Conservation (phyloP, 2,888 invertebrate genomes). For the Thera britannica region DNA sequence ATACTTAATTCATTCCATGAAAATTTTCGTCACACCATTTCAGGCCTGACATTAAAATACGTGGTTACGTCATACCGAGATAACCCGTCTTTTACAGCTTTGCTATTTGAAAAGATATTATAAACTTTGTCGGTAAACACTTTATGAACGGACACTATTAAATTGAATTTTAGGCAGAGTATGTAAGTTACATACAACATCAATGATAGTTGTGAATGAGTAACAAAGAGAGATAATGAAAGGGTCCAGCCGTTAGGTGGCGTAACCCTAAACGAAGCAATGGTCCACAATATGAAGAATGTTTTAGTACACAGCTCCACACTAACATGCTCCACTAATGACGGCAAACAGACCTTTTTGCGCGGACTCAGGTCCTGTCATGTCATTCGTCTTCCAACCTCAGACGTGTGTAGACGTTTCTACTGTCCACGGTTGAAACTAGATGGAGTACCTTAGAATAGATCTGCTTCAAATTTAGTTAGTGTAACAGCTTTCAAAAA, state of each 20-base stretch:
- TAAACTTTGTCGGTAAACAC: conserved; percentile 52
- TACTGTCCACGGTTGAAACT: conserved; percentile 53
- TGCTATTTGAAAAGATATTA: conserved; percentile 51
- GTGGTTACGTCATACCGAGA: conserved; percentile 45
- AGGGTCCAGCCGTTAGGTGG: conserved; percentile 59
- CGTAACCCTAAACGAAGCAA: conserved; percentile 69
- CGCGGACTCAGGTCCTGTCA: conserved; percentile 50
- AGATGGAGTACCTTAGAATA: conserved; percentile 49
- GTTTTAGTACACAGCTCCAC: conserved; percentile 53
- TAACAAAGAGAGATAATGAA: conserved; percentile 66
- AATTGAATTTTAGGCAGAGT: conserved; percentile 62
- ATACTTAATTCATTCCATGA: conserved; percentile 33
- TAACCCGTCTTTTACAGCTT: conserved; percentile 47
- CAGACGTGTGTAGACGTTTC: conserved; percentile 69
- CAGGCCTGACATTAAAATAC: conserved; percentile 44
- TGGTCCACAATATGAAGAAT: conserved; percentile 73
- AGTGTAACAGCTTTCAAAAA: background rate
- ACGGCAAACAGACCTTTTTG: conserved; percentile 75
- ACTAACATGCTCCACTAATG: conserved; percentile 74
- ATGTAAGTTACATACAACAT: conserved; percentile 64
- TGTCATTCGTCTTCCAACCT: conserved; percentile 75
- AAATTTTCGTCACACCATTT: conserved; percentile 42
- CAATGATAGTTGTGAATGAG: conserved; percentile 69
- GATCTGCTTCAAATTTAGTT: background rate
- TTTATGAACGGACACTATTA: conserved; percentile 59